Evolutionary conservation across 2,888 invertebrate genomes (phyloP), one percentile per base, ranked within the genome.

Genomic region (Cartodere bifasciata): DNA sequence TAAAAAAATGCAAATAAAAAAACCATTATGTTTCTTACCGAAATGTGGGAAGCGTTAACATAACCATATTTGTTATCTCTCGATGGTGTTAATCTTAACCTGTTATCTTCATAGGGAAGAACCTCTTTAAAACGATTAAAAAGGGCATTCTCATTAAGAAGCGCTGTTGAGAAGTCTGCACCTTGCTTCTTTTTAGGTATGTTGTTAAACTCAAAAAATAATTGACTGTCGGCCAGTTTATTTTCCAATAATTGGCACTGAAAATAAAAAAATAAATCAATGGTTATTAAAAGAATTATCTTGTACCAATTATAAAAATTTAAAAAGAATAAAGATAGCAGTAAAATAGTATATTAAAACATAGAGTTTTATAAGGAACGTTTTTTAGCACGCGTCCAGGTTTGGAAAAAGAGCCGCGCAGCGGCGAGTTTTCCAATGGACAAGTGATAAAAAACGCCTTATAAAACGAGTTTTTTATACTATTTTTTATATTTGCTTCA

Each of bases 21-120:
- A 30, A 32, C 28, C 44, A n/a, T n/a, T n/a, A n/a, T n/a, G n/a
- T n/a, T n/a, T n/a, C 53, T 55, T 56, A 87, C 88, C 47, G 84
- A 83, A 38, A 92, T 75, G 50, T 88, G 84, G 2, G 88, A 90
- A 2, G 91, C 91, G 63, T 92, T 92, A 43, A 92, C 83, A 49
- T 92, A 94, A 9, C 92, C 92, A 49, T 73, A 72, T 31, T 80
- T 77, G 60, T 94, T 92, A 44, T 73, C 72, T 48, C 80, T 77
- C 6, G 78, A 72, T 4, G 90, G 83, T n/a, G 77, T 75, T 13
- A 92, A 62, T 37, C 81, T 68, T 17, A 92, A 80, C 29, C 91
- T 62, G 56, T 87, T 91, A 51, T 87, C 86, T 50, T 88, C 91
- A 54, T 92, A 94, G 1, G 92, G 92, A 40, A 91, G 65, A 44